Base-by-base conservation (phyloP, 2,113 vertebrate species). In the Anser brachyrhynchus region DNA sequence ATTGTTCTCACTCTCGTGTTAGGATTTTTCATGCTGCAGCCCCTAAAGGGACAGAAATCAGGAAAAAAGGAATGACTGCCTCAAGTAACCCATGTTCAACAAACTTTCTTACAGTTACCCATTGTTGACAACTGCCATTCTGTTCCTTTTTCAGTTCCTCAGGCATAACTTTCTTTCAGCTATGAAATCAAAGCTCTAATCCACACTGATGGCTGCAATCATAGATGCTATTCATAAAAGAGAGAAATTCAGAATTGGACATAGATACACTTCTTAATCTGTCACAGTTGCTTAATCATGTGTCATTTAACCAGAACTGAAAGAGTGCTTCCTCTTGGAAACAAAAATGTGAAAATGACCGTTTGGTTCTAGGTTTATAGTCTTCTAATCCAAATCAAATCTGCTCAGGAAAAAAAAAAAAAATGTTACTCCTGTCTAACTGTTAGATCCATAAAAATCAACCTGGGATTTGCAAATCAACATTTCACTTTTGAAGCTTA, bases 391-490 rank as follows among this genome's bases (percentile, higher is more conserved):
- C 37, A 77, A 55, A 80, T 46, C 28, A 64, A 83, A 73, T 13
- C 3, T 19, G 8, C 15, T 44, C 18, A 84, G 35, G 25, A 8
- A 49, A 81, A 66, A 59, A 28, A 69, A 46, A 49, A 49, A 46
- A 44, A 72, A 46, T 33, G 35, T 31, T 61, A 54, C 17, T 13
- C 13, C 46, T 52, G 43, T 74, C 17, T 71, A 69, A 22, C 22
- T n/a, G 11, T 46, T 64, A 73, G 13, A 28, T 62, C 33, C 49
- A 77, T 52, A 84, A 92, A 93, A 92, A 90, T 43, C 75, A 85
- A 59, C 26, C 25, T 55, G 8, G 16, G 16, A n/a, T 71, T 72
- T 67, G 28, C 73, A 87, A 72, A 87, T 26, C 72, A 71, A 59
- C 67, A 9, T 4, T 77, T 13, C 4, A 7, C 41, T 77, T 25